Conservation (phyloP, 2,797 vertebrate species). For the Fundulus diaphanus region DNA sequence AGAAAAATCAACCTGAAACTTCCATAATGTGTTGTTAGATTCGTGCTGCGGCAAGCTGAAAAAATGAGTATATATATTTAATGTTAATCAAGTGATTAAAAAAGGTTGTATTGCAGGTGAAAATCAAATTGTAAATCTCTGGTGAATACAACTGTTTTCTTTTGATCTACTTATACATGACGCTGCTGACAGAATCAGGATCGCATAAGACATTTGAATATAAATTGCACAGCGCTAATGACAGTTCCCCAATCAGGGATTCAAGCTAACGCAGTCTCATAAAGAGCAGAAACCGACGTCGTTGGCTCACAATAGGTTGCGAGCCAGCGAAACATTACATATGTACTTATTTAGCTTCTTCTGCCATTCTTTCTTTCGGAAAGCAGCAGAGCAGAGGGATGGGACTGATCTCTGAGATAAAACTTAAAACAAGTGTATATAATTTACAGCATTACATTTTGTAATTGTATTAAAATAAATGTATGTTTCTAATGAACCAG, state of each 20-base stretch:
- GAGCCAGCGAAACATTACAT: neutral
- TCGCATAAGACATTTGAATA: neutral
- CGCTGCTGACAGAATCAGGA: neutral
- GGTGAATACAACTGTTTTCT: neutral
- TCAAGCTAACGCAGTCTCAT: neutral
- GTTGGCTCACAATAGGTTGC: neutral
- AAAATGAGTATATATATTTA: neutral
- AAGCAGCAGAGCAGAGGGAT: neutral
- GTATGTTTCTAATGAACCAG: neutral
- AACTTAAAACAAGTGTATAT: neutral
- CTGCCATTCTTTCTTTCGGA: neutral
- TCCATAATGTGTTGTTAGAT: neutral
- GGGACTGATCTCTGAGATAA: neutral
- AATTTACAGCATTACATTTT: neutral
- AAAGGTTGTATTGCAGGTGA: neutral
- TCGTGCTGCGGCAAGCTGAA: neutral
- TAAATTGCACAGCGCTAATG: neutral
- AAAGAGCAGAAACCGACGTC: neutral
- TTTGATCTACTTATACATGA: neutral
- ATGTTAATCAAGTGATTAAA: neutral
- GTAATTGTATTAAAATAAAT: neutral
- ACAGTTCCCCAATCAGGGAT: neutral
- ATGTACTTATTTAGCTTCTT: neutral
- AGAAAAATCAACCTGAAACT: neutral
- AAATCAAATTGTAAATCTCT: neutral